phyloP scores from a whole-genome alignment of 2,888 invertebrate genomes.

The Hydrotaea cyrtoneurina region DNA sequence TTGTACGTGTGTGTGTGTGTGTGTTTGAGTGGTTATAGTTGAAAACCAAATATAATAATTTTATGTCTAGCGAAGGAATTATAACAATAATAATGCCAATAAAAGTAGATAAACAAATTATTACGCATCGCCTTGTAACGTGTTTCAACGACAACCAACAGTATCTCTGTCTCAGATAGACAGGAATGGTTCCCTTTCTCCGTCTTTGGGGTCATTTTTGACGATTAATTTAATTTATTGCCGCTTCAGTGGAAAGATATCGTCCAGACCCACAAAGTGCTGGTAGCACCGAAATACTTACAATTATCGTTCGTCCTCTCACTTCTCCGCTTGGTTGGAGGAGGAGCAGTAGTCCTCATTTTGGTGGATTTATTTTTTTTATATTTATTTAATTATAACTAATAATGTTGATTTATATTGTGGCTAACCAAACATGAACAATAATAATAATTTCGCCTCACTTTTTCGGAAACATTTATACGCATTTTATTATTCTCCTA shows the following conservation, averaged over 20 bases:
- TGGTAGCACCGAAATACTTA: background rate
- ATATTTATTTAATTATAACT: constrained; percentile 47
- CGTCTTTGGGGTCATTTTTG: background rate
- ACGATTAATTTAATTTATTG: constrained; percentile 51
- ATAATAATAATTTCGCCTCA: constrained; percentile 1
- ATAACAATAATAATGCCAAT: constrained; percentile 10
- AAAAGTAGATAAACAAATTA: constrained; percentile 25
- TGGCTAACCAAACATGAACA: constrained; percentile 52
- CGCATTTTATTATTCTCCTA: background rate
- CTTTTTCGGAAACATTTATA: background rate
- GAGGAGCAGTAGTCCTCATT: background rate
- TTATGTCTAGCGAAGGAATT: background rate
- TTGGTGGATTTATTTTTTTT: background rate
- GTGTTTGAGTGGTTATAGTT: background rate
- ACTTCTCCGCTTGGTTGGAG: background rate
- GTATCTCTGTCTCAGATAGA: no score
- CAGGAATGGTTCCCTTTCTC: no score
- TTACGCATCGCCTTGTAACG: background rate
- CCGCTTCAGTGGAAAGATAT: background rate
- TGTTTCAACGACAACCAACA: no score
- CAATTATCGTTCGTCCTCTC: background rate
- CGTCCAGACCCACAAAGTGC: background rate
- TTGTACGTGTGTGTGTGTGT: background rate
- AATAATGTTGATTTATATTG: constrained; percentile 60
- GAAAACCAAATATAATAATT: constrained; percentile 19